Percentiles rank a stretch among this genome's conserved stretches.
Conservation (phyloP, 2,113 vertebrate genomes). For the Pterocles orientalis region DNA sequence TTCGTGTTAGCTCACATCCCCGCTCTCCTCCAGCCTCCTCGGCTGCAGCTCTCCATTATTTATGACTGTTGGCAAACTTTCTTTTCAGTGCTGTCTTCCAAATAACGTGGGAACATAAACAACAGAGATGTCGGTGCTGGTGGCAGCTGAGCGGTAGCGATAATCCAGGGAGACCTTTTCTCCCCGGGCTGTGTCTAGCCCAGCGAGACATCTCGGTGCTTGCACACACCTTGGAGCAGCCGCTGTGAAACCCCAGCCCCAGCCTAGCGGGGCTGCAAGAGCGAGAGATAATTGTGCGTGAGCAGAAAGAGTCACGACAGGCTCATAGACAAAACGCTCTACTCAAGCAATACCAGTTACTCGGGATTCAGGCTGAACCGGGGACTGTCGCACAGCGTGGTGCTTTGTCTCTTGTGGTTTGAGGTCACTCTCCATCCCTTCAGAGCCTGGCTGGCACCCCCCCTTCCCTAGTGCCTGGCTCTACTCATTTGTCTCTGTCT, state of each 20-base stretch:
- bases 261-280: neutral
- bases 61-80: slow-evolving; percentile 33
- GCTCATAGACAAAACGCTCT: neutral
- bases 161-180: neutral
- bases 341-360: neutral
- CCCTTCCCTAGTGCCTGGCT: neutral
- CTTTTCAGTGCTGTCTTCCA: neutral
- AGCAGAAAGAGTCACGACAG: neutral
- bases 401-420: neutral
- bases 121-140: neutral
- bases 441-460: neutral
- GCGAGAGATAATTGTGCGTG: neutral
- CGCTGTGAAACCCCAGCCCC: neutral
- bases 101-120: neutral
- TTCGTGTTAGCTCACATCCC: neutral
- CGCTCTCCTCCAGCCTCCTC: neutral
- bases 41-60: slow-evolving; percentile 27
- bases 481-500: neutral
- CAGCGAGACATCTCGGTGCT: neutral
- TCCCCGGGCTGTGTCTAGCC: neutral
- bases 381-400: neutral
- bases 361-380: neutral
- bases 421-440: neutral
- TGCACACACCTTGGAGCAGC: neutral
- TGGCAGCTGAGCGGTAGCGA: neutral